Base-by-base conservation (phyloP, 92 coral and sea anemone genomes). In the Epizoanthus rinbou region DNA sequence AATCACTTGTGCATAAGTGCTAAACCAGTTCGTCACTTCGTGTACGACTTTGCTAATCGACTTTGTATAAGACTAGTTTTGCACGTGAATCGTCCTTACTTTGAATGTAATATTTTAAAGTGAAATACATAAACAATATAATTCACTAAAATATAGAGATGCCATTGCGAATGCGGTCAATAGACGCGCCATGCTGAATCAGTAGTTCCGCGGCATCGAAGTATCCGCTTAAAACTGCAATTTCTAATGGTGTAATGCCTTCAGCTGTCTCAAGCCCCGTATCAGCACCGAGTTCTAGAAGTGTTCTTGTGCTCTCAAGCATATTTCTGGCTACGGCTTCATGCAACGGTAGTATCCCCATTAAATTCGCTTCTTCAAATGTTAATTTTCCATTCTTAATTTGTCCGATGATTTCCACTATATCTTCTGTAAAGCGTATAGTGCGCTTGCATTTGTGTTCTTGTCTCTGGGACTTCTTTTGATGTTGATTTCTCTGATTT, bases 111-210 rank as follows among this genome's bases (percentile, higher is more conserved):
- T 47, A 9, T 47, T 47, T 37, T 37, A 37, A 3, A 47, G 47
- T 31, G 14, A 31, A 66, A 66, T 8, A 5, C 7, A 39, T 25
- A 65, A 64, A 65, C 43, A 65, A 4, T 7, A 41, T 21, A n/a
- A n/a, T 59, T 24, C 43, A 37, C 5, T 37, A 62, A 62, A 81
- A 67, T 10, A 81, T 86, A 11, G 88, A 91, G 31, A 87, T 84
- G 60, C 97, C 97, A 68, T 93, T 88, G 28, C 90, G 88, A 45
- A 93, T 93, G 60, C 94, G 93, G 73, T 91, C 97, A 71, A 93
- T 84, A 33, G 97, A 92, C 17, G 97, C 97, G 2, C 97, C 97
- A 84, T 93, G 75, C 18, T 91, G 89, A 66, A 93, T 88, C 69
- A 93, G 79, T 24, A 93, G 60, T 23, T 86, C 92, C 14, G 94